A percentile compares a stretch with the other conserved stretches of the same genome.
phyloP scores from a whole-genome alignment of 1,140 invertebrate genomes.

The Tribolium castaneum region DNA sequence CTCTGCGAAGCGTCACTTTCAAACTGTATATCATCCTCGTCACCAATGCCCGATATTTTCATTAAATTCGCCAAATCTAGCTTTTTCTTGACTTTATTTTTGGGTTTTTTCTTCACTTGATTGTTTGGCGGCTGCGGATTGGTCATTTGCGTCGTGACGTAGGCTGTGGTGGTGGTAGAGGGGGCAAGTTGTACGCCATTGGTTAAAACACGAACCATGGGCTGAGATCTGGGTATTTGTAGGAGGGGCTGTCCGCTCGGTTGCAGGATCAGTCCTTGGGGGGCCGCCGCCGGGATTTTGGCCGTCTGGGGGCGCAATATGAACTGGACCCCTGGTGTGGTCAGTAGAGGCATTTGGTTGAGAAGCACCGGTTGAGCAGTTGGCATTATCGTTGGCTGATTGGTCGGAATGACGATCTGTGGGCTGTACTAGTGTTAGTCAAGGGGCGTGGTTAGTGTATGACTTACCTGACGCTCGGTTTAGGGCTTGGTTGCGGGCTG shows the following conservation, averaged over 20 bases:
- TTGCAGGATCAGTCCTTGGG: slow-evolving; percentile 62
- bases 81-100: slow-evolving; percentile 65
- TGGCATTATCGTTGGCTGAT: slow-evolving; percentile 59
- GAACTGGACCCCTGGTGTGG: slow-evolving; percentile 66
- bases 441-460: neutral
- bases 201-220: slow-evolving; percentile 66
- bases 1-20: slow-evolving; percentile 62
- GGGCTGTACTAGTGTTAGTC: slow-evolving; percentile 48
- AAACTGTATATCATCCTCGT: slow-evolving; percentile 63
- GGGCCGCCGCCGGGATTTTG: slow-evolving; percentile 62
- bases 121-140: slow-evolving; percentile 54
- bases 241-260: slow-evolving; percentile 58
- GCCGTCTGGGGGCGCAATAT: slow-evolving; percentile 67
- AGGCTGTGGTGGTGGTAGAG: slow-evolving; percentile 59
- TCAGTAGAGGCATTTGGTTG: slow-evolving; percentile 62
- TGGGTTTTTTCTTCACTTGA: slow-evolving; percentile 59
- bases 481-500: slow-evolving; percentile 60
- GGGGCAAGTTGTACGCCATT: slow-evolving; percentile 65
- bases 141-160: slow-evolving; percentile 53
- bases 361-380: slow-evolving; percentile 61
- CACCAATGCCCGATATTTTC: slow-evolving; percentile 66
- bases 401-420: slow-evolving; percentile 61
- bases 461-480: slow-evolving; percentile 60
- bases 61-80: slow-evolving; percentile 70
- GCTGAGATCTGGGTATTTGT: slow-evolving; percentile 64